Percentiles rank a stretch among this genome's conserved stretches.
phyloP scores from a whole-genome alignment of 1,140 invertebrate genomes.

The Panulirus ornatus region DNA sequence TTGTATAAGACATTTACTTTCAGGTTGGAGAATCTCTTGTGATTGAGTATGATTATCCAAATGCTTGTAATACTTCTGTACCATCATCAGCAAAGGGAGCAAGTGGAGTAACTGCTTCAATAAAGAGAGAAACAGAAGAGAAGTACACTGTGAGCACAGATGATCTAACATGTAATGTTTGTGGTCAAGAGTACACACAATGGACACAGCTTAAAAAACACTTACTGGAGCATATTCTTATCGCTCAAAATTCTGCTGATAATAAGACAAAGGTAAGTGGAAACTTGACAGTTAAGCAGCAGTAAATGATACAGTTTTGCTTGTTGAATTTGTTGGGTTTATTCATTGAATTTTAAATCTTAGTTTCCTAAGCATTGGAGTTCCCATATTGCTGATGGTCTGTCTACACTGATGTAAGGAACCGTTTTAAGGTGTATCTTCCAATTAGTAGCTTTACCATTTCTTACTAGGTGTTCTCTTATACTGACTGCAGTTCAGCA shows the following conservation, averaged over 20 bases:
- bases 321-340: too few species aligned
- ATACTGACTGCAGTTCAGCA: too few species aligned
- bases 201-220: conserved; percentile 69
- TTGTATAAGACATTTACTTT: not conserved
- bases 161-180: conserved; percentile 66
- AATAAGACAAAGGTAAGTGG: conserved; percentile 32
- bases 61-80: not conserved
- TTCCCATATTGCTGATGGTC: too few species aligned
- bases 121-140: conserved; percentile 46
- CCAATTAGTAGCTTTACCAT: too few species aligned
- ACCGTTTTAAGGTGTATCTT: too few species aligned
- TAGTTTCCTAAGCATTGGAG: too few species aligned
- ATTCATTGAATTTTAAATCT: too few species aligned
- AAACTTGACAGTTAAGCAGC: too few species aligned
- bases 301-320: too few species aligned
- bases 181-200: conserved; percentile 48
- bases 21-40: conserved; percentile 45
- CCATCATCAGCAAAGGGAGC: not conserved
- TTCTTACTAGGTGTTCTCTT: too few species aligned
- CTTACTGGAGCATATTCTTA: conserved; percentile 57
- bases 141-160: conserved; percentile 52
- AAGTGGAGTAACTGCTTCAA: not conserved
- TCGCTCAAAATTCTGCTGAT: conserved; percentile 58
- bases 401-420: too few species aligned
- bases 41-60: conserved; percentile 65